A percentile compares a stretch with the other conserved stretches of the same genome.
Evolutionary conservation across 2,888 invertebrate species (phyloP).

Genomic region (Trichogramma evanescens): DNA sequence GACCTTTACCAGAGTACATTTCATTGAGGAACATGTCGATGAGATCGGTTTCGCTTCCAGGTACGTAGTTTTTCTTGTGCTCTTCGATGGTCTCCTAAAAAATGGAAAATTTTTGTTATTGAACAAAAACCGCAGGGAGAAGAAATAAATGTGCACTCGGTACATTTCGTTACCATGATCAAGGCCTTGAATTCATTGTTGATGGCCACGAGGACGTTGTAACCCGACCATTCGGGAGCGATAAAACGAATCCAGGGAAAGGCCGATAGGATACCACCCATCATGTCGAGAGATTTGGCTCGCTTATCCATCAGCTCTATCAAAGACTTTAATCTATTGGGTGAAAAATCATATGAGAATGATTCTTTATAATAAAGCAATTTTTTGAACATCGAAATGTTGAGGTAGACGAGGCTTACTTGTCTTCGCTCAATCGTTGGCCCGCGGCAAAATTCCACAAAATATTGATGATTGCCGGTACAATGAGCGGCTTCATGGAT

Average conservation of each 20-base stretch:
- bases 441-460: slow-evolving; percentile 59
- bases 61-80: slow-evolving; percentile 49
- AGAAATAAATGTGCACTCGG: neutral
- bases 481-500: slow-evolving; percentile 42
- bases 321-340: slow-evolving; percentile 33
- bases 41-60: slow-evolving; percentile 52
- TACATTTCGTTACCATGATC: slow-evolving; percentile 46
- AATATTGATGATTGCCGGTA: slow-evolving; percentile 58
- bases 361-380: neutral
- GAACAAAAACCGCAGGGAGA: neutral
- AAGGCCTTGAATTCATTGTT: slow-evolving; percentile 53
- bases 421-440: slow-evolving; percentile 26
- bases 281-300: slow-evolving; percentile 46
- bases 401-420: neutral
- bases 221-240: slow-evolving; percentile 57
- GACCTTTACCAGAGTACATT: slow-evolving; percentile 47
- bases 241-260: slow-evolving; percentile 60
- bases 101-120: neutral
- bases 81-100: slow-evolving; percentile 51
- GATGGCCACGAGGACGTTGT: slow-evolving; percentile 52
- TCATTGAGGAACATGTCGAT: slow-evolving; percentile 59
- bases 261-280: slow-evolving; percentile 54
- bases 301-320: slow-evolving; percentile 36
- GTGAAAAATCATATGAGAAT: neutral
- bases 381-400: neutral